phyloP scores from a whole-genome alignment of 2,888 invertebrate species.

The Tipula lateralis region DNA sequence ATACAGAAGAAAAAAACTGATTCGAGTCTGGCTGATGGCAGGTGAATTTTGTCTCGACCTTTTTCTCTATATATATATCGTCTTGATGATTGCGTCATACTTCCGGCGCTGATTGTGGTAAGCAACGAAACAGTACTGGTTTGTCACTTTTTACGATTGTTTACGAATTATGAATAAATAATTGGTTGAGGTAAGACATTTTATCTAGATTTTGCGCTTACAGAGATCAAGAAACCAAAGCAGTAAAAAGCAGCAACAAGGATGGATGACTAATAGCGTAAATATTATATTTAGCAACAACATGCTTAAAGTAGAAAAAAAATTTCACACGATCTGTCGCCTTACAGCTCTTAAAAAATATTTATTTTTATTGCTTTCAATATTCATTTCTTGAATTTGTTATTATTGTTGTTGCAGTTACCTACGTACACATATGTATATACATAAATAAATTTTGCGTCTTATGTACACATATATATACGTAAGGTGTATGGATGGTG shows the following conservation, averaged over 20 bases:
- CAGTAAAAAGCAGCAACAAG: neutral
- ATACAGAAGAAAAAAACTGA: no score
- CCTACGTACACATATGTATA: neutral
- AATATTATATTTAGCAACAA: neutral
- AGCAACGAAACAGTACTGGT: neutral
- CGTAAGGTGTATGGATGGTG: no score
- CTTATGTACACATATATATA: neutral
- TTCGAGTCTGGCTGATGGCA: neutral
- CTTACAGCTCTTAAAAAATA: neutral
- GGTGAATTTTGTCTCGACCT: neutral
- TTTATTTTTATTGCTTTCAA: neutral
- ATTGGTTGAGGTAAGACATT: neutral
- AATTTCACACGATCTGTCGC: constrained; percentile 7
- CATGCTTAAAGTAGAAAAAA: neutral
- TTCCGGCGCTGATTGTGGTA: neutral
- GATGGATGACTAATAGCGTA: neutral
- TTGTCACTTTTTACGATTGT: neutral
- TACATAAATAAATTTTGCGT: neutral
- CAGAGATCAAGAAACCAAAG: neutral
- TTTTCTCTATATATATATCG: neutral
- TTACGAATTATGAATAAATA: neutral
- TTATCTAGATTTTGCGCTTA: no score
- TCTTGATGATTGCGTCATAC: neutral
- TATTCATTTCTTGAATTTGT: neutral
- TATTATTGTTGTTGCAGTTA: neutral